Conservation (phyloP, 2,797 vertebrate species). For the Liasis olivaceus region DNA sequence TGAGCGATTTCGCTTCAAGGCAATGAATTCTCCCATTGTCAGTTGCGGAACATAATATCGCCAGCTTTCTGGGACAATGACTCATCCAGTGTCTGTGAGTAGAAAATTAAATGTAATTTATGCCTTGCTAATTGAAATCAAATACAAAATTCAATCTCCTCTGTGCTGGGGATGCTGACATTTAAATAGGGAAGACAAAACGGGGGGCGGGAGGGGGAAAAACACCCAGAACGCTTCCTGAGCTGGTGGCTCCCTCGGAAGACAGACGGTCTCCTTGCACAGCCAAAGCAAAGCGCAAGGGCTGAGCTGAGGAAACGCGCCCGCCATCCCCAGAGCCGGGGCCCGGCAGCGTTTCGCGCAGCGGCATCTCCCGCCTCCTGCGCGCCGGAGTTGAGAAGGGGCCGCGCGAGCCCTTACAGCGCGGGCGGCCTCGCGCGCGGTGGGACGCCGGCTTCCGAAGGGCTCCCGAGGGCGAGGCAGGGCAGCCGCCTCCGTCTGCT, state of each 20-base stretch:
- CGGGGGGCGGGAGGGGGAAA: too few species aligned
- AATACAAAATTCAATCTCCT: conserved; percentile 75
- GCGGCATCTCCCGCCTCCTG: background rate
- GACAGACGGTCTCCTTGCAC: background rate
- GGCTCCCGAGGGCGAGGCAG: background rate
- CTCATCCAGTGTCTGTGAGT: conserved; percentile 52
- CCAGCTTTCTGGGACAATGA: conserved; percentile 66
- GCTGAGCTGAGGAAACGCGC: accelerated
- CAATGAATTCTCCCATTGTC: conserved; percentile 43
- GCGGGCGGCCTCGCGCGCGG: background rate
- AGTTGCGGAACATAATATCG: conserved; percentile 52
- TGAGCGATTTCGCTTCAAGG: conserved; percentile 31
- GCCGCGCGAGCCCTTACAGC: background rate
- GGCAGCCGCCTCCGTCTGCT: accelerated
- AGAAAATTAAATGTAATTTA: conserved; percentile 77
- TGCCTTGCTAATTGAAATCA: conserved; percentile 78
- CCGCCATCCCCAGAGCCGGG: background rate
- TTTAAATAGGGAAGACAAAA: conserved; percentile 49
- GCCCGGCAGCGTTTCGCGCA: background rate
- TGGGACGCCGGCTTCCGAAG: background rate
- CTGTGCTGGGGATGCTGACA: conserved; percentile 56
- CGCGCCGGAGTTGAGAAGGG: background rate
- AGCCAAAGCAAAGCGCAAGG: accelerated
- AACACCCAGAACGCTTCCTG: conserved; percentile 36
- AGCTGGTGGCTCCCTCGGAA: background rate